These are phyloP conservation scores for Cerastis leucographa DNA, from an alignment of 2,888 invertebrate species.

Conservation along the genomic window DNA sequence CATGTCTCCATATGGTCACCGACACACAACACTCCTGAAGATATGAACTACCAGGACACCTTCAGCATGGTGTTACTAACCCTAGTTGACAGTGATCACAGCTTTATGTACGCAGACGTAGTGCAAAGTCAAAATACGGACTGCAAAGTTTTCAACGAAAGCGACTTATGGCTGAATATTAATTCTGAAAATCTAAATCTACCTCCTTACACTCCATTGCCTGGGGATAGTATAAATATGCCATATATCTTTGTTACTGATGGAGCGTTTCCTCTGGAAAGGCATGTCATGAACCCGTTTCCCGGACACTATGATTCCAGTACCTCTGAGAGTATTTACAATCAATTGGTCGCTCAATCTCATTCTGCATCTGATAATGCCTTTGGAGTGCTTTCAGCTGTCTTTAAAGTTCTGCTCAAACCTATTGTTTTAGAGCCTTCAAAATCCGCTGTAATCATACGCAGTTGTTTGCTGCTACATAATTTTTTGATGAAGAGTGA, in stretches of 20 bases:
- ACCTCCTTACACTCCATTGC: conserved; percentile 12
- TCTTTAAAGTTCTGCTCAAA: conserved; percentile 45
- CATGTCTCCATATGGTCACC: conserved; percentile 50
- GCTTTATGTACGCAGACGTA: conserved; percentile 44
- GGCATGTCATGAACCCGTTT: conserved; percentile 40
- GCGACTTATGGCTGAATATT: conserved; percentile 47
- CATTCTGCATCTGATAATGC: conserved; percentile 47
- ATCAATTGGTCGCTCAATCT: conserved; percentile 31
- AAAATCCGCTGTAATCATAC: conserved; percentile 29
- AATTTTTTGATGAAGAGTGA: conserved; percentile 47
- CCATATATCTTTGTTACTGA: conserved; percentile 42
- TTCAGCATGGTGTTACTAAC: conserved; percentile 45
- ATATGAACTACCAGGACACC: conserved; percentile 44
- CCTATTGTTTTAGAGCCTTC: conserved; percentile 39
- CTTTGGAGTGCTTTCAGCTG: conserved; percentile 37
- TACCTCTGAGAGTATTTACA: conserved; percentile 27
- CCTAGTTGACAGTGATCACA: conserved; percentile 25
- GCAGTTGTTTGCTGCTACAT: conserved; percentile 44
- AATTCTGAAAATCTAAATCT: conserved; percentile 38
- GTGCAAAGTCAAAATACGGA: conserved; percentile 42
- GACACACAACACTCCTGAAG: conserved; percentile 29
- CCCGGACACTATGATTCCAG: not conserved
- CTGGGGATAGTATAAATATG: conserved; percentile 12
- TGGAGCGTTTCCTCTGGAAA: conserved; percentile 27
- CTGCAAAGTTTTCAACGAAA: conserved; percentile 37